phyloP scores from a whole-genome alignment of 2,113 vertebrate genomes.

The Forbesichthys papilliferus region DNA sequence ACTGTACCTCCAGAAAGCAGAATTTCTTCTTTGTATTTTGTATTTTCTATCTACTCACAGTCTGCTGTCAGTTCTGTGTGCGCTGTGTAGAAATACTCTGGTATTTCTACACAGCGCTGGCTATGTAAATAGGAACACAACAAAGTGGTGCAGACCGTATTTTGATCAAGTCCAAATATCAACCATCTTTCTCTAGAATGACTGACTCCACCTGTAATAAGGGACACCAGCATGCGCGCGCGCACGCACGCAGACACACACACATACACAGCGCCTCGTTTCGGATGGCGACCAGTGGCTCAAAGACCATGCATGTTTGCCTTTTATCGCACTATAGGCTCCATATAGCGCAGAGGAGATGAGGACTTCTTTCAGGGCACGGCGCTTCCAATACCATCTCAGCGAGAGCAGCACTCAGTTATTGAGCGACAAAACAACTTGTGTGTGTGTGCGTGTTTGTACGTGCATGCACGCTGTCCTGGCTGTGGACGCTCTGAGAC shows the following conservation, averaged over 20 bases:
- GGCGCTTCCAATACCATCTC: conserved; percentile 45
- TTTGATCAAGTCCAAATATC: neutral
- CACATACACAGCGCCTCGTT: neutral
- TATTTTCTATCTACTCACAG: too few species aligned
- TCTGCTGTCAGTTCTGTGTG: too few species aligned
- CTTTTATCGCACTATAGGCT: conserved; percentile 53
- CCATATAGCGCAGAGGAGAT: conserved; percentile 36
- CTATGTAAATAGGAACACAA: too few species aligned
- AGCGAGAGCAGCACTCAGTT: conserved; percentile 44
- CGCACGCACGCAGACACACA: conserved; percentile 4
- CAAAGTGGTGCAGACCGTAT: neutral
- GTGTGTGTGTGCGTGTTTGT: conserved; percentile 6
- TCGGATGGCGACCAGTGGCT: conserved; percentile 26
- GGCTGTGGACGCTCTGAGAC: conserved; percentile 22
- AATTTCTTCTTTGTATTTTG: too few species aligned
- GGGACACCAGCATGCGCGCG: neutral
- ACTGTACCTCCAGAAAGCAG: neutral
- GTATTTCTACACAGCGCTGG: too few species aligned
- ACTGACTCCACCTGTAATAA: neutral
- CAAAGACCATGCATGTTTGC: conserved; percentile 64
- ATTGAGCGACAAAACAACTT: conserved; percentile 49
- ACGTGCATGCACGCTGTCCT: neutral
- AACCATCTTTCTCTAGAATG: too few species aligned
- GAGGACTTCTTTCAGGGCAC: conserved; percentile 40
- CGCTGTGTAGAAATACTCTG: too few species aligned